Conservation (phyloP, 2,113 vertebrate genomes). For the Gopherus evgoodei region DNA sequence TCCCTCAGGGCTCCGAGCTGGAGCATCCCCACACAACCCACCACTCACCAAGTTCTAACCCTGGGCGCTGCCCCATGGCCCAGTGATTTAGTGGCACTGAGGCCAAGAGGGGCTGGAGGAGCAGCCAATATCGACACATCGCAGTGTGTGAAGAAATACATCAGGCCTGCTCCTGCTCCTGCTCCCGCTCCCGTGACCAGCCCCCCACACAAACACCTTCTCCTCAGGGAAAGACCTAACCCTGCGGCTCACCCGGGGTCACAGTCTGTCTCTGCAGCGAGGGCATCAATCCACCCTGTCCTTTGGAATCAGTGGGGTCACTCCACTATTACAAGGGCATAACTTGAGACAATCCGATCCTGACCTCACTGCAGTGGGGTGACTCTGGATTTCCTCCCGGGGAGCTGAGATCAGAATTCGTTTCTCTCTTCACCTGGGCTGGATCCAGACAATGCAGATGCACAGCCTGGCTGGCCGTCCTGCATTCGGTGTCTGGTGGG, state of each 20-base stretch:
- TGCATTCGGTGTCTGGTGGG: too few species aligned
- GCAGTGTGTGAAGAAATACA: neutral
- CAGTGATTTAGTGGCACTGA: neutral
- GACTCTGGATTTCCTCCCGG: neutral
- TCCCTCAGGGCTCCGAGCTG: too few species aligned
- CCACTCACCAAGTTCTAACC: neutral
- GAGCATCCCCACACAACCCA: neutral
- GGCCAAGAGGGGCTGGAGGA: neutral
- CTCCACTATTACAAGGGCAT: neutral
- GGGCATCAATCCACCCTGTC: too few species aligned
- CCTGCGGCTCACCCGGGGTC: too few species aligned
- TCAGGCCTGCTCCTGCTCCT: neutral
- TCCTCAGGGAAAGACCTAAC: too few species aligned
- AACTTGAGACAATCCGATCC: neutral
- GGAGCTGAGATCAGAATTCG: neutral
- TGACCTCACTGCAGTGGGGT: neutral
- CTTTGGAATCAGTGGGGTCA: neutral
- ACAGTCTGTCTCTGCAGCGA: too few species aligned
- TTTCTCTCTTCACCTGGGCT: neutral
- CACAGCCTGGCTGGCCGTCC: too few species aligned
- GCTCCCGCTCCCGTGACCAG: neutral
- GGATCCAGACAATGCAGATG: too few species aligned
- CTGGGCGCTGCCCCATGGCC: neutral
- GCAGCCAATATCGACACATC: neutral
- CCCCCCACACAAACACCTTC: too few species aligned